Evolutionary conservation across 2,113 vertebrate genomes (phyloP).

Genomic region (Zosterops hypoxanthus): DNA sequence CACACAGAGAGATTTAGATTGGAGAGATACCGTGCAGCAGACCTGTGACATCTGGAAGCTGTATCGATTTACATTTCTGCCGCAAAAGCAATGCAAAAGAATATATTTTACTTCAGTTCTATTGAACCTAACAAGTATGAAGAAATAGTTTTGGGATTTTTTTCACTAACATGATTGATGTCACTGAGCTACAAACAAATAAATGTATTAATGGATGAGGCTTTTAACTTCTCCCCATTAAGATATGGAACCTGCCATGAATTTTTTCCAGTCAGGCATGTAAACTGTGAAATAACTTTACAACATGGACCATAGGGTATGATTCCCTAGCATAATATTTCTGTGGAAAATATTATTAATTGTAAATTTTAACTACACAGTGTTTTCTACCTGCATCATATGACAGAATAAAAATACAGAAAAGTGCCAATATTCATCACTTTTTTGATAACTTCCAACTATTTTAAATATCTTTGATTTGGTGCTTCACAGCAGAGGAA

Average conservation of each 20-base stretch:
- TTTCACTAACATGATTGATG: neutral
- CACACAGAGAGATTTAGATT: neutral
- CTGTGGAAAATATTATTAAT: neutral
- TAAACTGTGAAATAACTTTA: neutral
- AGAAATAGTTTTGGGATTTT: neutral
- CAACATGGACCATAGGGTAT: neutral
- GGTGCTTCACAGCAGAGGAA: constrained; percentile 20
- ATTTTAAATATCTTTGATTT: neutral
- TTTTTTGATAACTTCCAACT: neutral
- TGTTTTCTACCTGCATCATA: neutral
- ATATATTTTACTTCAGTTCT: neutral
- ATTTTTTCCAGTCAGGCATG: neutral
- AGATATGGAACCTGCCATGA: neutral
- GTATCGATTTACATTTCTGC: neutral
- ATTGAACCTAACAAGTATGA: neutral
- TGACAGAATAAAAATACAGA: neutral
- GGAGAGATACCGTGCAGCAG: neutral
- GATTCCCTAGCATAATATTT: neutral
- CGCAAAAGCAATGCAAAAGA: neutral
- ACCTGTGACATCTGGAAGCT: neutral
- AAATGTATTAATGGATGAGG: neutral
- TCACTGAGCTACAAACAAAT: neutral
- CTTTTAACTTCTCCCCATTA: neutral
- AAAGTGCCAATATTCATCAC: neutral
- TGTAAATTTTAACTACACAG: neutral